Evolutionary conservation across 2,113 vertebrate species (phyloP).

Genomic region (Hassar affinis): DNA sequence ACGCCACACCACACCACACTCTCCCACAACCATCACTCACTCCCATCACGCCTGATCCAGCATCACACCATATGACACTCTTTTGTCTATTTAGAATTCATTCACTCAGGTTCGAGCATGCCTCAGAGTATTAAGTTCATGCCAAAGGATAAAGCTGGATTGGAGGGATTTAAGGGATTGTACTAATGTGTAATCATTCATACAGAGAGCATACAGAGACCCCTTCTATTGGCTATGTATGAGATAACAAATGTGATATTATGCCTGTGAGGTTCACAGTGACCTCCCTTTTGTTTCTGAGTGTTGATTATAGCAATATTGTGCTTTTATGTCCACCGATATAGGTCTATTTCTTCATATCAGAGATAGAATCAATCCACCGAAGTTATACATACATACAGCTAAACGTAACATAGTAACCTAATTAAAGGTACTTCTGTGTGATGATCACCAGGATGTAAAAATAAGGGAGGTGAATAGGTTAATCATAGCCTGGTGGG

Average conservation of each 20-base stretch:
- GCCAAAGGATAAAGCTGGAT: constrained; percentile 31
- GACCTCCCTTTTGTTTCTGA: not conserved
- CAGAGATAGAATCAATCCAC: constrained; percentile 12
- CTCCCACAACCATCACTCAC: constrained; percentile 28
- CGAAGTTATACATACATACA: constrained; percentile 34
- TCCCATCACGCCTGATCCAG: constrained; percentile 38
- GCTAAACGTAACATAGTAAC: constrained; percentile 68
- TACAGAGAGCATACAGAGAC: constrained; percentile 7
- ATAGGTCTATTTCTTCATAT: constrained; percentile 1
- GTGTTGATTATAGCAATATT: not conserved
- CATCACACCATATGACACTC: constrained; percentile 36
- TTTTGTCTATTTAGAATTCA: constrained; percentile 37
- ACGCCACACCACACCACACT: constrained; percentile 7
- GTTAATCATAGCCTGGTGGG: constrained; percentile 79
- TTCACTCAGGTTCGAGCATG: constrained; percentile 9
- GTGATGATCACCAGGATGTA: constrained; percentile 66
- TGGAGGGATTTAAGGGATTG: constrained; percentile 21
- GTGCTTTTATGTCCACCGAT: not conserved
- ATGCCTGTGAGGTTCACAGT: not conserved
- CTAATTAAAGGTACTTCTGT: constrained; percentile 72
- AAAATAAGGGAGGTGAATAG: constrained; percentile 69
- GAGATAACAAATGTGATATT: not conserved
- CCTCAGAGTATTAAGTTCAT: constrained; percentile 26
- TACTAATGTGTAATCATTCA: constrained; percentile 29
- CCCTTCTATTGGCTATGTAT: not conserved